Evolutionary conservation across 1,140 invertebrate genomes (phyloP).

Genomic region (Diorhabda carinulata): DNA sequence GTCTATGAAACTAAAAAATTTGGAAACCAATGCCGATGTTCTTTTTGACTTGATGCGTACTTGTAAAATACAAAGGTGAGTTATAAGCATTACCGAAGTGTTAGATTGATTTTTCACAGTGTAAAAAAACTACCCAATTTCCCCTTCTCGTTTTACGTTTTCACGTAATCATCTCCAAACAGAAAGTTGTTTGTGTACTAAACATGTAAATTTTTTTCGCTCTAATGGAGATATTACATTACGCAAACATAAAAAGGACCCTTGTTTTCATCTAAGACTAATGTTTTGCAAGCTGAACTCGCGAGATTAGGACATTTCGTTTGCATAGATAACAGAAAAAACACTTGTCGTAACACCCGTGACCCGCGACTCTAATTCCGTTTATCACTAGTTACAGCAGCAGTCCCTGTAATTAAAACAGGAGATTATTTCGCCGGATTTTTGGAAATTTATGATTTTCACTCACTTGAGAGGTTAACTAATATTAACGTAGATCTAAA

Average conservation of each 20-base stretch:
- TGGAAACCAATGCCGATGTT: too few relatives aligned
- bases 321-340: conserved; percentile 44
- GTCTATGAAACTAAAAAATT: too few relatives aligned
- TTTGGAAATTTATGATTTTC: conserved; percentile 8
- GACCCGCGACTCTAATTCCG: conserved; percentile 39
- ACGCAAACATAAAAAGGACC: conserved; percentile 27
- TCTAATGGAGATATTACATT: conserved; percentile 24
- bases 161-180: conserved; percentile 19
- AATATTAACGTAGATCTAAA: background rate
- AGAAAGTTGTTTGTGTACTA: conserved; percentile 24
- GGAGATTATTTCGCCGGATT: conserved; percentile 10
- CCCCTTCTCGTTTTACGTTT: background rate
- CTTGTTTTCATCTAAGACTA: conserved; percentile 26
- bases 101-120: background rate
- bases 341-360: conserved; percentile 43
- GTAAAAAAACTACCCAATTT: background rate
- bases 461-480: background rate
- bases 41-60: too few relatives aligned
- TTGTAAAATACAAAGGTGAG: too few relatives aligned
- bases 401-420: conserved; percentile 18
- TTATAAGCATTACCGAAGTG: too few relatives aligned
- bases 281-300: conserved; percentile 34
- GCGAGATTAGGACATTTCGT: conserved; percentile 39
- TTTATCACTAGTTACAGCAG: conserved; percentile 35
- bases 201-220: conserved; percentile 31